Percentiles rank a stretch among this genome's conserved stretches.
phyloP scores from a whole-genome alignment of 1,140 invertebrate genomes.

The Stegodyphus mimosarum region DNA sequence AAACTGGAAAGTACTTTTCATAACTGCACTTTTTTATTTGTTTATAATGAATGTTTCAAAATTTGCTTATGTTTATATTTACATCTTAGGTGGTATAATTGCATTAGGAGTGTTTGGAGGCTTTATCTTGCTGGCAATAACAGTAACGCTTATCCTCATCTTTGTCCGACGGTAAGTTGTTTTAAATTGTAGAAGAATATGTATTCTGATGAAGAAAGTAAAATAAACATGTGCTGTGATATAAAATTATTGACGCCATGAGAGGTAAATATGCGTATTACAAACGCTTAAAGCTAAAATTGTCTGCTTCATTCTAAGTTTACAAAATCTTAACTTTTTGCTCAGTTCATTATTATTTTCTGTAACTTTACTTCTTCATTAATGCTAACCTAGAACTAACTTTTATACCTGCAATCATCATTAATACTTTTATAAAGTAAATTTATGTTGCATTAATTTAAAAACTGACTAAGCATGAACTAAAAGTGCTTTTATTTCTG shows the following conservation, averaged over 20 bases:
- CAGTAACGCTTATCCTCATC: constrained; percentile 89
- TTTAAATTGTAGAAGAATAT: neutral
- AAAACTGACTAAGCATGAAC: too few species aligned
- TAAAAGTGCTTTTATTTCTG: too few species aligned
- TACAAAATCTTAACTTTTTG: too few species aligned
- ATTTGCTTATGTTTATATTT: constrained; percentile 51
- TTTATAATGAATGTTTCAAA: neutral
- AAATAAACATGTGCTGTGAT: too few species aligned
- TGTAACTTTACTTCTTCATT: neutral
- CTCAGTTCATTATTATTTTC: neutral
- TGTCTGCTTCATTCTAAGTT: too few species aligned
- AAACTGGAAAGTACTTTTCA: neutral
- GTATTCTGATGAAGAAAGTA: too few species aligned
- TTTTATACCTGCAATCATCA: neutral
- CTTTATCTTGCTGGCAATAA: constrained; percentile 88
- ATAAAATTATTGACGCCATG: too few species aligned
- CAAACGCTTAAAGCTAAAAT: neutral
- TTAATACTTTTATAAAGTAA: neutral
- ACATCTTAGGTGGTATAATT: constrained; percentile 79
- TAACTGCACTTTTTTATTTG: neutral
- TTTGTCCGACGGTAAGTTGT: constrained; percentile 84
- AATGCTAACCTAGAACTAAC: neutral
- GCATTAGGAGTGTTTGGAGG: constrained; percentile 89
- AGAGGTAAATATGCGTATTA: neutral
- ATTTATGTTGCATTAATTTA: too few species aligned